phyloP scores from a whole-genome alignment of 1,140 invertebrate species.

The Phthorimaea operculella region DNA sequence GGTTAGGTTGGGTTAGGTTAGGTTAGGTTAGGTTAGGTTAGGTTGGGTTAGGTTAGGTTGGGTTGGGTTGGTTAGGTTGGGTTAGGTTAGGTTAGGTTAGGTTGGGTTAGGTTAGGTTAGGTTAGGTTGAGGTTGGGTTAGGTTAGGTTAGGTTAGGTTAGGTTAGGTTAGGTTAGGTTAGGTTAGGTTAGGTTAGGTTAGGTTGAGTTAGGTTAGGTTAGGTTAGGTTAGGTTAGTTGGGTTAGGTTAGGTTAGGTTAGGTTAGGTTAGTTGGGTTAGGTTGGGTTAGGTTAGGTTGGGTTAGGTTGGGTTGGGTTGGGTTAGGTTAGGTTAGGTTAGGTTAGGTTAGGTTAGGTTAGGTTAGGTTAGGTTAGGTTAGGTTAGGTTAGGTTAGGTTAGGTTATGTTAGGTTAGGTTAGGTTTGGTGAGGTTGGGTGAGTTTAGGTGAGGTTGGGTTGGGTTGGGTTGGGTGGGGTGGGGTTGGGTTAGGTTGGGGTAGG shows the following conservation, averaged over 20 bases:
- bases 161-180: conserved; percentile 47
- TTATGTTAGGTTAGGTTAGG: too few species aligned
- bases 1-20: conserved; percentile 29
- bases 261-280: conserved; percentile 16
- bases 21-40: conserved; percentile 21
- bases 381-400: too few species aligned
- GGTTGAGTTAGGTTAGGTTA: too few species aligned
- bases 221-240: conserved; percentile 7
- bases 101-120: conserved; percentile 28
- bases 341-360: conserved; percentile 14
- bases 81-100: conserved; percentile 16
- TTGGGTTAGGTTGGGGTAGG: too few species aligned
- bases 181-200: conserved; percentile 6
- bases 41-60: conserved; percentile 20
- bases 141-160: conserved; percentile 27
- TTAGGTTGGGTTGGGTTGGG: conserved; percentile 11
- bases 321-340: conserved; percentile 18
- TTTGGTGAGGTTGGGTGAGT: background rate
- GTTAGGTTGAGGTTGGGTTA: conserved; percentile 28
- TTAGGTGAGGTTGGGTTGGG: conserved; percentile 16
- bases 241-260: conserved; percentile 21
- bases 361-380: conserved; percentile 11
- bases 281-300: conserved; percentile 17
- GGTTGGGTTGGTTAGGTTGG: conserved; percentile 18
- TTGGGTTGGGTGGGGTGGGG: too few species aligned